These are phyloP conservation scores for Periophthalmus magnuspinnatus DNA, from an alignment of 2,797 vertebrate species.

Conservation along the genomic window DNA sequence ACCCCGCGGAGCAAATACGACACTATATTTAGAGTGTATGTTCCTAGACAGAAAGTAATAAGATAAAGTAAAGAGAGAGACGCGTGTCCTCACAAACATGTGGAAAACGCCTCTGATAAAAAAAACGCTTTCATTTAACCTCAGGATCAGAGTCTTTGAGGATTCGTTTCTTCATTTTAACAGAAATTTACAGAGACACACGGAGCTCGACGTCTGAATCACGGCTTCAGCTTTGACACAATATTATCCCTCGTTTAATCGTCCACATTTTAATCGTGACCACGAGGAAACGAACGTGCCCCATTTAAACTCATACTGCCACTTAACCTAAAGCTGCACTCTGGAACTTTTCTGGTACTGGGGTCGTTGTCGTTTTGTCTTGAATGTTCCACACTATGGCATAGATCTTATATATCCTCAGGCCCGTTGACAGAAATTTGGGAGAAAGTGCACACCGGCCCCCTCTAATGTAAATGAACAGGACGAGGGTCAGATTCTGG, in stretches of 20 bases:
- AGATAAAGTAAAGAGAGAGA: conserved; percentile 52
- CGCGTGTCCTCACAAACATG: conserved; percentile 50
- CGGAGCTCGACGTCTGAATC: not conserved
- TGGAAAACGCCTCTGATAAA: conserved; percentile 31
- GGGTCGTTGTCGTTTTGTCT: no score
- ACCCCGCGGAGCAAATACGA: conserved; percentile 19
- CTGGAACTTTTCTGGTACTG: no score
- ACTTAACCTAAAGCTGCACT: no score
- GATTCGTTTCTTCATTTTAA: not conserved
- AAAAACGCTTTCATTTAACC: conserved; percentile 33
- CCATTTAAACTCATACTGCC: not conserved
- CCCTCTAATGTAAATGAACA: no score
- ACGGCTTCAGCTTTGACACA: not conserved
- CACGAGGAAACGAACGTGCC: not conserved
- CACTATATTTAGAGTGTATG: conserved; percentile 21
- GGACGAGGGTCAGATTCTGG: no score
- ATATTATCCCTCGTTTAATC: not conserved
- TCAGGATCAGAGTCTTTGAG: conserved; percentile 8
- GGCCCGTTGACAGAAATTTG: no score
- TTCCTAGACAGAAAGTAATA: conserved; percentile 54
- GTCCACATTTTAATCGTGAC: not conserved
- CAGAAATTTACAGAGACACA: conserved; percentile 18
- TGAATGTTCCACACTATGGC: no score
- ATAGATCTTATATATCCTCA: no score
- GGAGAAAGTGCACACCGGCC: no score